Base-by-base conservation (phyloP, 2,888 invertebrate genomes). In the Allophyes oxyacanthae region DNA sequence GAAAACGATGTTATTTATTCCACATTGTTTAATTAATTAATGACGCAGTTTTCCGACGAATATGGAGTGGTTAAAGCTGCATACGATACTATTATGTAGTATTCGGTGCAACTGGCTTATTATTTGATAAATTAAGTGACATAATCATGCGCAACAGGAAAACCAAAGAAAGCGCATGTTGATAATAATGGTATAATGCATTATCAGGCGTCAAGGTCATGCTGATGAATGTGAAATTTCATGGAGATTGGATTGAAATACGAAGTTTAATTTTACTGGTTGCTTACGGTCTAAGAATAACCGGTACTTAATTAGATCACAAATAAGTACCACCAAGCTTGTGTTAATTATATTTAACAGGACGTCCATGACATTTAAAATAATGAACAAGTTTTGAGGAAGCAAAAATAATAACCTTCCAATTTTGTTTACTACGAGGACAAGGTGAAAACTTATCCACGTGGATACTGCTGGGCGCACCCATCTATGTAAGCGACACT, bases 1-100 rank as follows among this genome's bases (percentile, higher is more conserved):
- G 76, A 80, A 82, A 82, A 56, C 38, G 48, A 14, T 54, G 11
- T 53, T 69, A 70, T 70, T 61, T 49, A 75, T 61, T 77, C 55
- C 55, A 74, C 49, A 49, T 50, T 59, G 62, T 65, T 75, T 45
- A 52, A 57, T 36, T 58, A 52, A 59, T n/a, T n/a, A n/a, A 67
- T 78, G 77, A 77, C 76, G 70, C 71, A 72, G 56, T 55, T 41
- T 32, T 43, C 44, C 37, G 33, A 41, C 43, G 51, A 45, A 58
- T 45, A 49, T 46, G 46, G 37, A 49, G 6, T 38, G 34, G 28
- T 53, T 32, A 51, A 25, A 15, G 8, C 13, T 14, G 32, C 9
- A 30, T 40, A 6, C 1, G 15, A 14, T 48, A 38, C 43, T 54
- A 54, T 59, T 58, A 43, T 36, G 26, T 42, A 37, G 33, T 7